Percentiles rank a stretch among this genome's conserved stretches.
Conservation (phyloP, 2,888 invertebrate genomes). For the Melieria picta region DNA sequence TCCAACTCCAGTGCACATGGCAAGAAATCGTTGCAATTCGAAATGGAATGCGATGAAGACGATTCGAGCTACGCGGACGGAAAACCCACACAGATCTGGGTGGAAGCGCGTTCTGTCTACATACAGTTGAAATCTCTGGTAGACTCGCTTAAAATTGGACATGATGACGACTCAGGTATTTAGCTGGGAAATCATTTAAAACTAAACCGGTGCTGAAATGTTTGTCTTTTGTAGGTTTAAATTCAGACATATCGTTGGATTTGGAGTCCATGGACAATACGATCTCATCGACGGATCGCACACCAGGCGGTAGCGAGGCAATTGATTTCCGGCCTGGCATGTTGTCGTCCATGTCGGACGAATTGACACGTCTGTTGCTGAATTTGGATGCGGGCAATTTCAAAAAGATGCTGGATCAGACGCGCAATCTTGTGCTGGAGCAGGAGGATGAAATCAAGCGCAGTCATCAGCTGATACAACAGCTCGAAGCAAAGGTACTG, state of each 20-base stretch:
- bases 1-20: slow-evolving; percentile 60
- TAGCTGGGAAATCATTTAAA: not conserved
- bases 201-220: not conserved
- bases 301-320: slow-evolving; percentile 48
- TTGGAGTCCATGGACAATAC: slow-evolving; percentile 70
- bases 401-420: slow-evolving; percentile 80
- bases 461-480: slow-evolving; percentile 81
- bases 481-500: slow-evolving; percentile 80
- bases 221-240: slow-evolving; percentile 68
- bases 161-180: slow-evolving; percentile 78
- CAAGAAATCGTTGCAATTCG: slow-evolving; percentile 81
- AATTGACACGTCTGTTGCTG: slow-evolving; percentile 77
- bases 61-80: slow-evolving; percentile 66
- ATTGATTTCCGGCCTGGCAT: slow-evolving; percentile 73
- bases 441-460: slow-evolving; percentile 83
- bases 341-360: slow-evolving; percentile 78
- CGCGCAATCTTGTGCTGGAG: slow-evolving; percentile 79
- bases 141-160: slow-evolving; percentile 78
- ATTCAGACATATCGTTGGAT: slow-evolving; percentile 75
- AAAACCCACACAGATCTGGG: slow-evolving; percentile 70
- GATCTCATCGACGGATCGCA: slow-evolving; percentile 59
- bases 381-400: slow-evolving; percentile 80
- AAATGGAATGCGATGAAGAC: slow-evolving; percentile 87
- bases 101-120: slow-evolving; percentile 76
- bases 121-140: slow-evolving; percentile 79